phyloP scores from a whole-genome alignment of 2,113 vertebrate species.

The Copsychus sechellarum region DNA sequence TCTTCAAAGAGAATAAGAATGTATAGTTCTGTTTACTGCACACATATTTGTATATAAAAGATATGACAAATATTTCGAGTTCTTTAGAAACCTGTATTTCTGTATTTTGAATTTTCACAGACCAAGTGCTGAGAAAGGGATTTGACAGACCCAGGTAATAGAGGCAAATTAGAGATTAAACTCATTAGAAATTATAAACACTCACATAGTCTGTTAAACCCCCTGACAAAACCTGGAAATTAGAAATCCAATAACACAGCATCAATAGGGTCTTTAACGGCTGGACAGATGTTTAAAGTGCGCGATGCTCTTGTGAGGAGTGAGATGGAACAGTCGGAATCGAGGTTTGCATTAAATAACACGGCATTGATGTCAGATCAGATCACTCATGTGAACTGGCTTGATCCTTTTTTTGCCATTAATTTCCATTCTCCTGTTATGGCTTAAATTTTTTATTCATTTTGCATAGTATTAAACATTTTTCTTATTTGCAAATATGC shows the following conservation, averaged over 20 bases:
- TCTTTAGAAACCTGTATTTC: background rate
- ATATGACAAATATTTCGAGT: slow-evolving; percentile 25
- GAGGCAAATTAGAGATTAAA: slow-evolving; percentile 47
- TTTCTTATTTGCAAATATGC: background rate
- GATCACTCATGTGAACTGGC: background rate
- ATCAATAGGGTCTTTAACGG: slow-evolving; percentile 57
- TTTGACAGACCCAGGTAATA: slow-evolving; percentile 39
- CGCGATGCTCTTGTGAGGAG: slow-evolving; percentile 54
- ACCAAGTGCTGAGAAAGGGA: background rate
- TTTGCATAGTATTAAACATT: background rate
- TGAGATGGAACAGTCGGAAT: slow-evolving; percentile 64
- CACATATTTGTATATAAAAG: slow-evolving; percentile 42
- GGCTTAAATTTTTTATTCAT: background rate
- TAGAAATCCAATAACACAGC: slow-evolving; percentile 68
- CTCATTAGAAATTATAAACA: slow-evolving; percentile 64
- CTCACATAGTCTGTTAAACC: slow-evolving; percentile 40
- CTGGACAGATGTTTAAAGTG: slow-evolving; percentile 71
- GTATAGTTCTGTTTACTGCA: slow-evolving; percentile 34
- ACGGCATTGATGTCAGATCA: slow-evolving; percentile 33
- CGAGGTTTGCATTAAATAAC: slow-evolving; percentile 70
- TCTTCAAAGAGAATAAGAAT: slow-evolving; percentile 60
- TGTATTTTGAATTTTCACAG: background rate
- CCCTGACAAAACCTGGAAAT: slow-evolving; percentile 67
- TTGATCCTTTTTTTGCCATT: slow-evolving; percentile 28
- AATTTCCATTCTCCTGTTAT: background rate